Conservation (phyloP, 2,113 vertebrate genomes). For the Poeciliopsis occidentalis region DNA sequence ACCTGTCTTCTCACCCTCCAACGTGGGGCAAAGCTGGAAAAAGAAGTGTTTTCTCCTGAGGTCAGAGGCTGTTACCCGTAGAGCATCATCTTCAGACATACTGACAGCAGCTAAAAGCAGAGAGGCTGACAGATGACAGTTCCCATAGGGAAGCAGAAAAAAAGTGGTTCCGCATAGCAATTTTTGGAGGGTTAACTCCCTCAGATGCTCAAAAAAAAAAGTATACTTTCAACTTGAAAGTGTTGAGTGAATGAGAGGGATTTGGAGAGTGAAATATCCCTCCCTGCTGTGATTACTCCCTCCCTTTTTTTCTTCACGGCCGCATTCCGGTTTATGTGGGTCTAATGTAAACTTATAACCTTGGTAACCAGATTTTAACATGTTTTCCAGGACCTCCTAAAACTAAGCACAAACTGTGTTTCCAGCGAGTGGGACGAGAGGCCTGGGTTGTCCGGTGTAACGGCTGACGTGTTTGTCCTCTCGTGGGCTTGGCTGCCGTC, state of each 20-base stretch:
- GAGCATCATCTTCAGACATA: slow-evolving; percentile 31
- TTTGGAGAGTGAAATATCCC: slow-evolving; percentile 31
- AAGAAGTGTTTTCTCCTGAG: slow-evolving; percentile 14
- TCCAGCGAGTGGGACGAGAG: background rate
- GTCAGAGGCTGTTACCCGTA: slow-evolving; percentile 32
- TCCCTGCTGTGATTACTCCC: slow-evolving; percentile 17
- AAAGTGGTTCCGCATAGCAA: slow-evolving; percentile 36
- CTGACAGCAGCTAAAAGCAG: slow-evolving; percentile 49
- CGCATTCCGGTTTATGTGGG: slow-evolving; percentile 32
- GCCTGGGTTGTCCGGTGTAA: slow-evolving; percentile 15
- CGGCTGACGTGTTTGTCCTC: slow-evolving; percentile 24
- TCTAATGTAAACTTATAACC: slow-evolving; percentile 33
- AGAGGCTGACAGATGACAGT: slow-evolving; percentile 42
- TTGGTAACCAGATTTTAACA: slow-evolving; percentile 18
- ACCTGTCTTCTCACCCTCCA: slow-evolving; percentile 31
- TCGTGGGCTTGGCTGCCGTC: slow-evolving; percentile 24
- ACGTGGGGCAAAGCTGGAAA: slow-evolving; percentile 10
- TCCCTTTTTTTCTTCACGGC: background rate
- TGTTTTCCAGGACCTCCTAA: slow-evolving; percentile 21
- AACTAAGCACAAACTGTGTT: slow-evolving; percentile 3
- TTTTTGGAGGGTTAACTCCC: slow-evolving; percentile 31
- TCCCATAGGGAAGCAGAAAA: slow-evolving; percentile 16
- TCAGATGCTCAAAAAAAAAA: slow-evolving; percentile 26
- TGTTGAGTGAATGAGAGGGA: slow-evolving; percentile 13
- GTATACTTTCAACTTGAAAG: slow-evolving; percentile 34